Evolutionary conservation across 2,888 invertebrate species (phyloP).

Genomic region (Tiliacea citrago): DNA sequence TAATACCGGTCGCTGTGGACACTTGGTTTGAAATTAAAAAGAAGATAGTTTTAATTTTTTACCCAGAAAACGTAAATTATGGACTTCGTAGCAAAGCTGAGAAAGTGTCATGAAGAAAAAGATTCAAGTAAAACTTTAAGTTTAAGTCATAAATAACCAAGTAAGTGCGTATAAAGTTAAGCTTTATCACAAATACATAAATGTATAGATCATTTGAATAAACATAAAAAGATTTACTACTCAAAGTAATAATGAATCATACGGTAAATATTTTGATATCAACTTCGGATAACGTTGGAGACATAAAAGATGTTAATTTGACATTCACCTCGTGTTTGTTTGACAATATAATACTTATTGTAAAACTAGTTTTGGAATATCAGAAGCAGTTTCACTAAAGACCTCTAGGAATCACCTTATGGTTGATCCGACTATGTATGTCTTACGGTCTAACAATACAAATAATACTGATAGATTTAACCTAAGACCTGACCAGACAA

Average conservation of each 20-base stretch:
- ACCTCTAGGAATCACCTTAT: not conserved
- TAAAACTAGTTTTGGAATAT: not conserved
- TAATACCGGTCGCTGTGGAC: too few species aligned
- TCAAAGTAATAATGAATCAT: slow-evolving; percentile 16
- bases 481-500: slow-evolving; percentile 34
- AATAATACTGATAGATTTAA: slow-evolving; percentile 41
- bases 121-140: slow-evolving; percentile 6
- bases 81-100: not conserved
- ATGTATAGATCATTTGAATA: slow-evolving; percentile 30
- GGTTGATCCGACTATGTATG: not conserved
- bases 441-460: slow-evolving; percentile 2
- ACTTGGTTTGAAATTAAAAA: too few species aligned
- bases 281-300: not conserved
- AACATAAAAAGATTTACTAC: slow-evolving; percentile 19
- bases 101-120: slow-evolving; percentile 1
- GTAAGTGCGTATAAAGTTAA: slow-evolving; percentile 15
- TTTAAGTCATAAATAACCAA: slow-evolving; percentile 21
- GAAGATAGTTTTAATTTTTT: not conserved
- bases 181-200: slow-evolving; percentile 14
- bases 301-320: slow-evolving; percentile 9
- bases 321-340: slow-evolving; percentile 4
- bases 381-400: not conserved
- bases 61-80: not conserved
- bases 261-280: not conserved
- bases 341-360: slow-evolving; percentile 5